Conservation (phyloP, 2,113 vertebrate genomes). For the Cromileptes altivelis region DNA sequence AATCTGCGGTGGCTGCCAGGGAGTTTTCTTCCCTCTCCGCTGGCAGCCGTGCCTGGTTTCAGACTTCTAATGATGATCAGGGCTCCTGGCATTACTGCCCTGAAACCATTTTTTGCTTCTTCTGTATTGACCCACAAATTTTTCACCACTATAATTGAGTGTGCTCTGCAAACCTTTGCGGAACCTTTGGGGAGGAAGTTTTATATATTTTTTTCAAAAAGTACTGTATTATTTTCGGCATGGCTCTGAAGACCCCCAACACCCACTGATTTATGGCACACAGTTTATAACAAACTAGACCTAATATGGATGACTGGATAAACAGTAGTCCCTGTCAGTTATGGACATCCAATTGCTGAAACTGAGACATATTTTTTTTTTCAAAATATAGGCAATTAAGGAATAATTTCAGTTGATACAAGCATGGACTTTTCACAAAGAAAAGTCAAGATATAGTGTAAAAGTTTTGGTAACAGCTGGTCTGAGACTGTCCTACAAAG, state of each 20-base stretch:
- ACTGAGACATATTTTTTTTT: neutral
- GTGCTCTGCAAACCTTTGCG: neutral
- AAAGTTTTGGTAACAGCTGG: neutral
- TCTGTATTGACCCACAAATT: constrained; percentile 4
- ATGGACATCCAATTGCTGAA: neutral
- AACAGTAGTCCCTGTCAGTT: neutral
- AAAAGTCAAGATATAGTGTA: no score
- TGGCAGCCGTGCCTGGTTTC: constrained; percentile 23
- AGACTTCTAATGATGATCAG: constrained; percentile 27
- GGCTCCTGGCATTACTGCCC: constrained; percentile 15
- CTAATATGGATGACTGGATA: neutral
- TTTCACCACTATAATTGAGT: neutral
- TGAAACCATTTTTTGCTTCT: constrained; percentile 8
- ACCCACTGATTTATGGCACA: neutral
- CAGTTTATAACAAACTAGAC: neutral
- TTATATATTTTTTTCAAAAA: neutral
- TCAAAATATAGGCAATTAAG: neutral
- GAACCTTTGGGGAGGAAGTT: neutral
- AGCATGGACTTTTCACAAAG: neutral
- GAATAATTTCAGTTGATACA: neutral
- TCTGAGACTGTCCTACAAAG: neutral
- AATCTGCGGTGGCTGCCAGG: constrained; percentile 10
- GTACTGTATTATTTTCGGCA: neutral
- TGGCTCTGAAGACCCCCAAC: neutral
- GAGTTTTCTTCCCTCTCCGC: constrained; percentile 12